Evolutionary conservation across 2,113 vertebrate species (phyloP), one percentile per base, ranked within the genome.

Genomic region (Mobula hypostoma): DNA sequence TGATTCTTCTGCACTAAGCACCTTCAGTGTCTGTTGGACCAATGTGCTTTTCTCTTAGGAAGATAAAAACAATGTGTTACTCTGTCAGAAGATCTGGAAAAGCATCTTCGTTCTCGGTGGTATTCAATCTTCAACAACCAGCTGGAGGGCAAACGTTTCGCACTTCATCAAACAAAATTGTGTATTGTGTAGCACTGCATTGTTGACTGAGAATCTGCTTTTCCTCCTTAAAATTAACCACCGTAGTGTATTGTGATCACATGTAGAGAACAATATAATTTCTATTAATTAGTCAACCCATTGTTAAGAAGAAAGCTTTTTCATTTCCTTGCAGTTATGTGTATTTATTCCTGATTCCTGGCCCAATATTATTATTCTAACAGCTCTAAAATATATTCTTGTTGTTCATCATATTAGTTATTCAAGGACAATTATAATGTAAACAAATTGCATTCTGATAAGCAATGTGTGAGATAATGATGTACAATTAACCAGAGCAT

Each of bases 401-500:
- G 40, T 93, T 93, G 8, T 76, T 76, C 68, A 93, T 32, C 36
- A 32, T 90, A 66, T 90, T 32, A 68, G 14, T 24, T 83, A 9
- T 56, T 19, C 24, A 83, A 32, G 12, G 15, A 68, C 68, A 93
- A 93, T 27, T 48, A 68, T 93, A 74, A 74, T 7, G 15, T 74
- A 19, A 68, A 90, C 61, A 90, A 90, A 90, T 90, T 90, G 32
- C 48, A 74, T 93, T 93, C 24, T 70, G 74, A 74, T 93, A 68
- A 40, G 66, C 91, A 93, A 29, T 5, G 1, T 90, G 68, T 27
- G 70, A 93, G 36, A 93, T 36, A 93, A 74, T 93, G 19, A 93
- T 48, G 68, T 40, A 93, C 70, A 93, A 56, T 93, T 93, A 93
- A 93, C 91, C 68, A 76, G 91, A 74, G 48, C 24, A 40, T 93